phyloP scores from a whole-genome alignment of 2,797 vertebrate genomes.

The Coreius guichenoti region DNA sequence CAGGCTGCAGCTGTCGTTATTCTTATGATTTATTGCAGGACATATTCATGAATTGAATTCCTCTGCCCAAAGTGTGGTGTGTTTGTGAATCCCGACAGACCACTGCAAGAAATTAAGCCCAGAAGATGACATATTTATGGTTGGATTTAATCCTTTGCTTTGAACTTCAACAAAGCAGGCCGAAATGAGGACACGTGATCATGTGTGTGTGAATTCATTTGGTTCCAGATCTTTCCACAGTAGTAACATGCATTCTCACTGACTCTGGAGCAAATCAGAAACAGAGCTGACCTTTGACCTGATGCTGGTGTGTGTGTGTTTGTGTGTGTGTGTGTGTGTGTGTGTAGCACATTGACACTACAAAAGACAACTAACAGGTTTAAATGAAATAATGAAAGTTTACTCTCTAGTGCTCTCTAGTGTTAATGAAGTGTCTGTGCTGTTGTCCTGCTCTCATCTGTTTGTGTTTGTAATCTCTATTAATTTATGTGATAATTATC shows the following conservation, averaged over 20 bases:
- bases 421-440: neutral
- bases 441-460: neutral
- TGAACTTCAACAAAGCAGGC: neutral
- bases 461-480: neutral
- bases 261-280: slow-evolving; percentile 72
- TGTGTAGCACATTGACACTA: neutral
- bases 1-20: neutral
- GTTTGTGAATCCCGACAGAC: neutral
- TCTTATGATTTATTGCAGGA: neutral
- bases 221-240: slow-evolving; percentile 59
- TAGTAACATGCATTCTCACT: slow-evolving; percentile 56
- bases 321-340: neutral
- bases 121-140: neutral
- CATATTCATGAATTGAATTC: neutral
- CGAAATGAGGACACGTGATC: neutral
- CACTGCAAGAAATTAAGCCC: neutral
- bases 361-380: neutral
- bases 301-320: neutral
- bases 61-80: neutral
- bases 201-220: slow-evolving; percentile 38
- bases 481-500: neutral
- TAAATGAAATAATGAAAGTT: neutral
- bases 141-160: neutral
- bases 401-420: slow-evolving; percentile 38
- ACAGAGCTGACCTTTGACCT: slow-evolving; percentile 62